Evolutionary conservation across 2,797 vertebrate species (phyloP).

Genomic region (Fundulus diaphanus): DNA sequence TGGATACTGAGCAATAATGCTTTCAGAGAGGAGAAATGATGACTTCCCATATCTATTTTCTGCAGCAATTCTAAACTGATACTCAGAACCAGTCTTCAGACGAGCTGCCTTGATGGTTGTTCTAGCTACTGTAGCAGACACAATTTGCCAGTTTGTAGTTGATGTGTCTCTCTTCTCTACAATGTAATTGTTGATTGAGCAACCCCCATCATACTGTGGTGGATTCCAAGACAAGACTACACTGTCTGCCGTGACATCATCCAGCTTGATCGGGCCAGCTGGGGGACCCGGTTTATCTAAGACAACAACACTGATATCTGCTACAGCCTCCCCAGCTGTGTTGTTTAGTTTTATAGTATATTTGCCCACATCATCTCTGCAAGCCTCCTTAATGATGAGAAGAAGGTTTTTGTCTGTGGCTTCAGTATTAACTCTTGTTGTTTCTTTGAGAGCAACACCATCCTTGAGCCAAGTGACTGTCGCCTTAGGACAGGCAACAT

Average conservation of each 20-base stretch:
- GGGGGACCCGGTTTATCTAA: constrained; percentile 98
- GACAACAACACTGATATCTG: constrained; percentile 90
- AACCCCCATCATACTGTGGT: constrained; percentile 95
- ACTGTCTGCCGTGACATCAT: constrained; percentile 96
- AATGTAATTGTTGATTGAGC: constrained; percentile 95
- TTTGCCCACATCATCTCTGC: constrained; percentile 92
- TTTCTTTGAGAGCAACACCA: constrained; percentile 89
- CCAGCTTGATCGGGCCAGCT: constrained; percentile 93
- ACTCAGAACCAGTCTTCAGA: constrained; percentile 94
- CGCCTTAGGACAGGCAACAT: constrained; percentile 90
- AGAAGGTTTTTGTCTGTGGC: constrained; percentile 85
- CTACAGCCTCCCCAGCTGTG: constrained; percentile 87
- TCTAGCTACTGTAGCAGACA: constrained; percentile 97
- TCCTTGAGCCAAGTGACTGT: constrained; percentile 92
- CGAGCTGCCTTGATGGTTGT: constrained; percentile 94
- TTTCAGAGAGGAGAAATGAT: constrained; percentile 87
- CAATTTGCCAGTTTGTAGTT: constrained; percentile 95
- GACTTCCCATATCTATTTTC: constrained; percentile 99
- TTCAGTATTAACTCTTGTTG: constrained; percentile 94
- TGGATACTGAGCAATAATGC: constrained; percentile 93
- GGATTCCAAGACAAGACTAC: constrained; percentile 90
- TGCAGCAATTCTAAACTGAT: constrained; percentile 98
- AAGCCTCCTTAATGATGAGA: constrained; percentile 93
- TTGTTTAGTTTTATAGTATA: constrained; percentile 92
- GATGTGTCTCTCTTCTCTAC: constrained; percentile 98